A percentile compares a stretch with the other conserved stretches of the same genome.
Conservation (phyloP, 2,888 invertebrate genomes). For the Pseudeuparius sepicola region DNA sequence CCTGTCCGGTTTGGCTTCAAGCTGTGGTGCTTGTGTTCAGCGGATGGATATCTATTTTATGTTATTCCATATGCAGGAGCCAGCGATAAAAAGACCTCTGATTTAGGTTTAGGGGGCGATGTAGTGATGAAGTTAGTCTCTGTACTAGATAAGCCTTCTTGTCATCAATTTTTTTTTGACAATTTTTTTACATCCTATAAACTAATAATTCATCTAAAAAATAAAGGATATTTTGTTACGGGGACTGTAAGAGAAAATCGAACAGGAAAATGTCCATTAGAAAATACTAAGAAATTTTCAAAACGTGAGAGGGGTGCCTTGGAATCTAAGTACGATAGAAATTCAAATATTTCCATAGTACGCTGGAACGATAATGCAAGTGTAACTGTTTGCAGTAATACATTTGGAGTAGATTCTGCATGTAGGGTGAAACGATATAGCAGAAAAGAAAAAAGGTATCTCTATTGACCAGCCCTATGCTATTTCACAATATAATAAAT, state of each 20-base stretch:
- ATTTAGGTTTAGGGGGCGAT: slow-evolving; percentile 9
- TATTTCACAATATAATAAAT: slow-evolving; percentile 7
- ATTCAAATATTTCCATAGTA: slow-evolving; percentile 8
- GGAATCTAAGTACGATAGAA: slow-evolving; percentile 10
- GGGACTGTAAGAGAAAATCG: slow-evolving; percentile 15
- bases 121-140: slow-evolving; percentile 12
- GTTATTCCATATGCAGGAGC: slow-evolving; percentile 16
- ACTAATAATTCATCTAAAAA: slow-evolving; percentile 10
- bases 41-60: slow-evolving; percentile 13
- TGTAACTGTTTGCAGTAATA: slow-evolving; percentile 14
- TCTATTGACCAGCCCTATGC: slow-evolving; percentile 7
- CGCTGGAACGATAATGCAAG: slow-evolving; percentile 16
- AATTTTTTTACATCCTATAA: slow-evolving; percentile 16
- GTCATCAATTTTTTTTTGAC: slow-evolving; percentile 14
- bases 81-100: slow-evolving; percentile 6
- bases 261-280: slow-evolving; percentile 12
- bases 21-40: slow-evolving; percentile 16
- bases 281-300: slow-evolving; percentile 4
- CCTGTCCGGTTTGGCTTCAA: slow-evolving; percentile 17
- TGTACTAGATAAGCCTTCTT: slow-evolving; percentile 3
- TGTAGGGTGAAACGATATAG: slow-evolving; percentile 3
- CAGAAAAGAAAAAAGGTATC: slow-evolving; percentile 1
- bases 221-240: slow-evolving; percentile 14
- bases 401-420: slow-evolving; percentile 2
- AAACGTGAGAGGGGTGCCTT: slow-evolving; percentile 13